Evolutionary conservation across 2,888 invertebrate species (phyloP), one percentile per base, ranked within the genome.

Genomic region (Argyresthia albistria): DNA sequence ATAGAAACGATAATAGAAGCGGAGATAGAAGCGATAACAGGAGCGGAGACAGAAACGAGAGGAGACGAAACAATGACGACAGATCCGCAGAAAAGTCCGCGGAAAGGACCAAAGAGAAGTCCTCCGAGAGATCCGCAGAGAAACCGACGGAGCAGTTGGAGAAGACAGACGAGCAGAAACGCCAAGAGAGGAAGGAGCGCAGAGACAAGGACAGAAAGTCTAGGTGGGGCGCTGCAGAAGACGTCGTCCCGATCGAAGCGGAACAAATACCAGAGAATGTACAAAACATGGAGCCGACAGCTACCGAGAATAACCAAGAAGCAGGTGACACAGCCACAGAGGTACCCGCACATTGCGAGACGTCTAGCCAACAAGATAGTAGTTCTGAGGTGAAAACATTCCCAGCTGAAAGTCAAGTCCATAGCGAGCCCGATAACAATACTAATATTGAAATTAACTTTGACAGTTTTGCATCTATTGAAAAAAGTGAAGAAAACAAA

Each of bases 131-230:
- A 50, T 25, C 25, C 25, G 25, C 25, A 35, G 15, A 52, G 53
- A 57, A 53, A 54, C 37, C 53, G 45, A 16, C 46, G 39, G 12
- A 15, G 39, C 25, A 25, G 25, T 25, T 6, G 25, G 56, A 6
- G 57, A 55, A 35, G 47, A 43, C 37, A n/a, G n/a, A 25, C 15
- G 52, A 58, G 37, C 58, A 63, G 42, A 25, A 25, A 25, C 25
- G 25, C 6, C 68, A 69, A 11, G 69, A 70, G 36, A 62, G 68
- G 45, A 64, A 58, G 52, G 54, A 63, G 15, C 66, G 72, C 45
- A 67, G 75, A 51, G 81, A 82, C 12, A 80, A 74, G 57, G 86
- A 86, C 54, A 73, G 86, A 36, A 86, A 82, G 54, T 86, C 86
- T 1, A 67, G 86, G 39, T 86, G 86, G 86, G 86, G 86, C 4